phyloP scores from a whole-genome alignment of 2,888 invertebrate genomes.

The Argyresthia albistria region DNA sequence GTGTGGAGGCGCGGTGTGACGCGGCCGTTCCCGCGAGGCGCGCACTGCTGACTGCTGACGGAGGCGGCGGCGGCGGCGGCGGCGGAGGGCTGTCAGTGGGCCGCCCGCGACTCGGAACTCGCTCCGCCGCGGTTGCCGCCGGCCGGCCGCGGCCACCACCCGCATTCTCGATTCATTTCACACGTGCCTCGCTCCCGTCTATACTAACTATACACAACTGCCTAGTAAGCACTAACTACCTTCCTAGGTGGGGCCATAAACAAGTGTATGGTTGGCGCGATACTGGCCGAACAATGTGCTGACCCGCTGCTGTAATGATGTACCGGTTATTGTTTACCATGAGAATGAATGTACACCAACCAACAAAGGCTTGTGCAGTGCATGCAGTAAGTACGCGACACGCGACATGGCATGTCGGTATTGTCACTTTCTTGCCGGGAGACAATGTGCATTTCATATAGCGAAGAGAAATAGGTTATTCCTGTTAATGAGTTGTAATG shows the following conservation, averaged over 20 bases:
- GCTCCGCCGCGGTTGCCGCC: neutral
- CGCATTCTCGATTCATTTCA: too few species aligned
- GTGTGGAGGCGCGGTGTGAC: conserved; percentile 16
- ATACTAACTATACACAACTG: too few species aligned
- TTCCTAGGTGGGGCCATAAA: neutral
- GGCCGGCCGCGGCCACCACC: neutral
- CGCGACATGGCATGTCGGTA: neutral
- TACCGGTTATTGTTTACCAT: conserved; percentile 53
- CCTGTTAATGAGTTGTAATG: too few species aligned
- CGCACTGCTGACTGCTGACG: conserved; percentile 27
- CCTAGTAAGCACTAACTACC: neutral
- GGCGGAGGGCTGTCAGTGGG: conserved; percentile 34
- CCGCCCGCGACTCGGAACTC: conserved; percentile 9
- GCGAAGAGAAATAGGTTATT: too few species aligned
- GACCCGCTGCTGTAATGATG: conserved; percentile 40
- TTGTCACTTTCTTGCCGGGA: neutral
- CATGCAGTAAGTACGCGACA: neutral
- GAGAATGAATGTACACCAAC: conserved; percentile 21
- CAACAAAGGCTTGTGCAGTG: conserved; percentile 4
- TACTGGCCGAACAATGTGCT: conserved; percentile 30
- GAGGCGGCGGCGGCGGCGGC: conserved; percentile 3
- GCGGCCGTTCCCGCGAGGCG: conserved; percentile 22
- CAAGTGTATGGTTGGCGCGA: too few species aligned
- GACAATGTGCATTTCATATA: neutral
- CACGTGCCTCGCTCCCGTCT: too few species aligned